Evolutionary conservation across 2,113 vertebrate species (phyloP), one percentile per base, ranked within the genome.

Genomic region (Zapus hudsonius): DNA sequence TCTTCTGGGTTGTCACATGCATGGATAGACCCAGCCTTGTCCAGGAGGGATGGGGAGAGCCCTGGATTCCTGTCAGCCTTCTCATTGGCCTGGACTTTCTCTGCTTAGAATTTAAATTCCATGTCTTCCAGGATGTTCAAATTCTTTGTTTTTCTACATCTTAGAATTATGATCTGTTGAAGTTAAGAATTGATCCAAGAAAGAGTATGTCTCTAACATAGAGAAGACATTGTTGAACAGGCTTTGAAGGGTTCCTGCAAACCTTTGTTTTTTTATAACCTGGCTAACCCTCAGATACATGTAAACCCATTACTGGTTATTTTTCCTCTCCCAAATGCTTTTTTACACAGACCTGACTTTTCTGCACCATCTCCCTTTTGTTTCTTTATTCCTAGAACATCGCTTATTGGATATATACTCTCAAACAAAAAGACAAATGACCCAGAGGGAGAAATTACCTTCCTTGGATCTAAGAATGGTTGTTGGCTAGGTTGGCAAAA

Each of bases 31-130:
- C 81, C 89, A 59, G 91, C 89, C 87, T 66, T 5, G 3, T 23
- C 40, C 5, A 12, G 64, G 64, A 13, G 42, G 17, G 44, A 64
- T 64, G 33, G 64, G 59, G 16, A 36, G 75, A 80, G 27, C 66
- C 85, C 73, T 75, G 59, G 70, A 74, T 89, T 83, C 52, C 91
- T 96, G 94, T 91, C 59, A 89, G 29, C 87, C 82, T 92, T 85
- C 72, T 89, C 75, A 80, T 91, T 72, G 76, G 73, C 12, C 22
- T 59, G 73, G 38, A 78, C 11, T 9, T 47, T 90, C 72, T 76
- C 73, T 93, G 57, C 31, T 47, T 94, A 55, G 59, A 89, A 87
- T 92, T 94, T 69, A 66, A 87, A 92, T 78, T 69, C 79, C 5
- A 27, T n/a, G 17, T 84, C 92, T 95, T 82, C 33, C 2, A 63